Conservation (phyloP, 1,140 invertebrate genomes). For the Panagrolaimus sp. region DNA sequence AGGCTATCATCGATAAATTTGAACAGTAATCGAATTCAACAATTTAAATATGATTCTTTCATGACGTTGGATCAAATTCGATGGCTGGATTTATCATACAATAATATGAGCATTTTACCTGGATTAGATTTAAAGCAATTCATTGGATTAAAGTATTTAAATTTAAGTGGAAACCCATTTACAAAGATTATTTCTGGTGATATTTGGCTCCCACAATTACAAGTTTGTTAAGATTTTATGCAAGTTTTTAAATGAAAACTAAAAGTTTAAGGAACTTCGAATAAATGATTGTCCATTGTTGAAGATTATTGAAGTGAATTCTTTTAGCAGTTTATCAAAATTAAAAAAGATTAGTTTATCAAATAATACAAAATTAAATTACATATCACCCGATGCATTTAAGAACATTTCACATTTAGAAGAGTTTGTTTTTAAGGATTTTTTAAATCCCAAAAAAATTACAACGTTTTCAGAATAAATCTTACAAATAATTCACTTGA, state of each 20-base stretch:
- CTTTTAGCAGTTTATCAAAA: conserved; percentile 39
- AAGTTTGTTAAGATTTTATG: conserved; percentile 22
- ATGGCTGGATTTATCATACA: conserved; percentile 38
- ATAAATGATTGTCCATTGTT: conserved; percentile 32
- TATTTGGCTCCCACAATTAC: conserved; percentile 34
- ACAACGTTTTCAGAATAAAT: conserved; percentile 38
- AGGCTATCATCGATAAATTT: conserved; percentile 30
- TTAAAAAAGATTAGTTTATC: conserved; percentile 30
- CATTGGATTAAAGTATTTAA: conserved; percentile 37
- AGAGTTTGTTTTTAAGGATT: conserved; percentile 31
- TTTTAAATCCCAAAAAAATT: conserved; percentile 11
- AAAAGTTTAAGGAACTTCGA: conserved; percentile 22
- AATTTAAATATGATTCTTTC: conserved; percentile 46
- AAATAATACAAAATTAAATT: conserved; percentile 38
- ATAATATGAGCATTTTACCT: conserved; percentile 39
- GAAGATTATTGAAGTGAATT: conserved; percentile 29
- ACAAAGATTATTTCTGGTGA: conserved; percentile 35
- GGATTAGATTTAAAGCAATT: conserved; percentile 37
- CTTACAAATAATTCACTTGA: conserved; percentile 31
- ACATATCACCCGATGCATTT: conserved; percentile 42
- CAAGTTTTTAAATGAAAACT: background rate
- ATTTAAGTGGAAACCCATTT: conserved; percentile 46
- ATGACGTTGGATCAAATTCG: conserved; percentile 34
- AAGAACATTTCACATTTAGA: conserved; percentile 30
- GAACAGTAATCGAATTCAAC: conserved; percentile 37